These are phyloP conservation scores for Alectura lathami DNA, from an alignment of 2,113 vertebrate genomes.

Conservation along the genomic window DNA sequence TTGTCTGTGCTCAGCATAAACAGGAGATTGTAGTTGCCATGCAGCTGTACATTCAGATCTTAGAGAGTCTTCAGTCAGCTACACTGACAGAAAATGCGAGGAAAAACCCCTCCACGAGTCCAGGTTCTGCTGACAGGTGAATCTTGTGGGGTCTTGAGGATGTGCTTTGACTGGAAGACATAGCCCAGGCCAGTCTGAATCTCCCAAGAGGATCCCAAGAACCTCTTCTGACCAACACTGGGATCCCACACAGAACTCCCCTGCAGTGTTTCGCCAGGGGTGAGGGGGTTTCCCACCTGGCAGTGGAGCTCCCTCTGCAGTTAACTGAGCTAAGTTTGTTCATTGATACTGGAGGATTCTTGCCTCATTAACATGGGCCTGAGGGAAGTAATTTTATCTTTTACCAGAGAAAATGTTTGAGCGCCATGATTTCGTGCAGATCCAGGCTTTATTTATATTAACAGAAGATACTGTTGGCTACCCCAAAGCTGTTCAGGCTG, in stretches of 20 bases:
- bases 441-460: not conserved
- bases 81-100: not conserved
- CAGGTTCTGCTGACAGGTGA: not conserved
- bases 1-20: not conserved
- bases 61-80: not conserved
- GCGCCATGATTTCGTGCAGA: not conserved
- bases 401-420: conserved; percentile 8
- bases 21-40: not conserved
- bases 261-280: not conserved
- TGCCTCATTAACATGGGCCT: conserved; percentile 8
- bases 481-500: not conserved
- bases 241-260: not conserved
- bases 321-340: not conserved
- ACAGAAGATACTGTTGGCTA: not conserved
- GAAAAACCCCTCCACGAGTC: not conserved
- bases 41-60: not conserved
- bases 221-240: not conserved
- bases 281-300: not conserved
- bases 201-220: not conserved
- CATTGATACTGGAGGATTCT: not conserved
- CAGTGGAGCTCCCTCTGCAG: rapidly evolving
- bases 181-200: not conserved
- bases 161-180: not conserved
- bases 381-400: conserved; percentile 27
- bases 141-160: not conserved